These are phyloP conservation scores for Symphodus melops DNA, from an alignment of 2,113 vertebrate species.

Conservation along the genomic window DNA sequence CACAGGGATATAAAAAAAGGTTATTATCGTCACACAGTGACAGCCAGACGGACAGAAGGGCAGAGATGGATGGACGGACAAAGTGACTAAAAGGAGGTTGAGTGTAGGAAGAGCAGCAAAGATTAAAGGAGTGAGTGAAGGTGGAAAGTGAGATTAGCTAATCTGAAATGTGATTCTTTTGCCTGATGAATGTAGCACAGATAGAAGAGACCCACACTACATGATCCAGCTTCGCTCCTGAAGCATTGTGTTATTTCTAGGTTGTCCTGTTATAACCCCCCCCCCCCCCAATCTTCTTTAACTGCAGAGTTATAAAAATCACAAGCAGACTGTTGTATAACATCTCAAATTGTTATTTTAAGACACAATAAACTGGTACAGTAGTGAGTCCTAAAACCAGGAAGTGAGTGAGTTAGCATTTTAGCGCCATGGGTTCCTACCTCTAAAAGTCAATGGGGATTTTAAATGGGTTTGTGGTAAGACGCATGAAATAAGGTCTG, in stretches of 20 bases:
- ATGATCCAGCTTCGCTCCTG: conserved; percentile 38
- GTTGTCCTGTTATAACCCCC: conserved; percentile 15
- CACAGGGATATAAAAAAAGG: conserved; percentile 85
- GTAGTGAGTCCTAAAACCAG: no score
- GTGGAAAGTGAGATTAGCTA: conserved; percentile 50
- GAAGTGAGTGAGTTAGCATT: no score
- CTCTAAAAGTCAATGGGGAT: no score
- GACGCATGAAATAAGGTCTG: no score
- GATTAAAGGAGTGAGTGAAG: conserved; percentile 65
- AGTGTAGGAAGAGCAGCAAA: conserved; percentile 62
- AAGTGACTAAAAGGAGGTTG: conserved; percentile 75
- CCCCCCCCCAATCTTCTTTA: no score
- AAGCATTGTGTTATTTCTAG: conserved; percentile 27
- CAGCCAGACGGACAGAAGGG: conserved; percentile 78
- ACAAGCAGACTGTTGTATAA: no score
- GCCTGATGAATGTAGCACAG: not conserved
- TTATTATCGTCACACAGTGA: conserved; percentile 82
- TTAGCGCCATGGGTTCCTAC: no score
- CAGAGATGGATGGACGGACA: conserved; percentile 78
- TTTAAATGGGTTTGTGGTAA: no score
- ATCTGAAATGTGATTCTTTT: conserved; percentile 23
- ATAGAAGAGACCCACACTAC: conserved; percentile 20
- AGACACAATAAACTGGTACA: no score
- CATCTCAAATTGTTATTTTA: not conserved
- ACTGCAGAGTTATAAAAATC: no score